Conservation (phyloP, 1,140 invertebrate genomes). For the Brachystomella parvula region DNA sequence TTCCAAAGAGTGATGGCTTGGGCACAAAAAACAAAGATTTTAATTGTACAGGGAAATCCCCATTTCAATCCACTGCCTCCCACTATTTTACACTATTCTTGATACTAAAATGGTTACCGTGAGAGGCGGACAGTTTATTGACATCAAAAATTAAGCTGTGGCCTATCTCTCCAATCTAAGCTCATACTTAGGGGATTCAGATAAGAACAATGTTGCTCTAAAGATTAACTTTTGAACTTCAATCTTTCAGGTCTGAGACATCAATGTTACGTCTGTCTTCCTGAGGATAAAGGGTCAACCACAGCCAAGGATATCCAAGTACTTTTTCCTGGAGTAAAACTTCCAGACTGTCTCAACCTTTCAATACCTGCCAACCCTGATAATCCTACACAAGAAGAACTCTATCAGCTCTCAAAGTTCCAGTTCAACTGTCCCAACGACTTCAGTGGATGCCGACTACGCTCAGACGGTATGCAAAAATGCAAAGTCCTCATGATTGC, state of each 20-base stretch:
- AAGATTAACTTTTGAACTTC: not conserved
- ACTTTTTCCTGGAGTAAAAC: slow-evolving; percentile 8
- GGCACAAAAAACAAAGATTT: no score
- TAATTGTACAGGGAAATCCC: no score
- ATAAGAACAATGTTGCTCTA: not conserved
- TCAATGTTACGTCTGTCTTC: slow-evolving; percentile 32
- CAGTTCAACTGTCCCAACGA: slow-evolving; percentile 26
- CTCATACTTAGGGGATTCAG: not conserved
- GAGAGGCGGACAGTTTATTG: no score
- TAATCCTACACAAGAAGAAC: slow-evolving; percentile 4
- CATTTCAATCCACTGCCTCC: no score
- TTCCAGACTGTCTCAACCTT: slow-evolving; percentile 21
- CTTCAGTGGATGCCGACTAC: slow-evolving; percentile 18
- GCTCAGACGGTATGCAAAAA: slow-evolving; percentile 16
- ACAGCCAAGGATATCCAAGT: slow-evolving; percentile 20
- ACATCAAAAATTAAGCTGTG: no score
- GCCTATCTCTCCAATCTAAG: not conserved
- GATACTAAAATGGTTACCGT: no score
- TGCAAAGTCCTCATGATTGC: not conserved
- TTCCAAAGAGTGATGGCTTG: no score
- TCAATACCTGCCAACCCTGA: not conserved
- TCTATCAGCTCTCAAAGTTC: slow-evolving; percentile 16
- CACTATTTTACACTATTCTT: no score
- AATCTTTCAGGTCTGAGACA: slow-evolving; percentile 2
- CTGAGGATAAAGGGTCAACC: slow-evolving; percentile 15